Evolutionary conservation across 2,888 invertebrate genomes (phyloP).

Genomic region (Caenorhabditis sinica): DNA sequence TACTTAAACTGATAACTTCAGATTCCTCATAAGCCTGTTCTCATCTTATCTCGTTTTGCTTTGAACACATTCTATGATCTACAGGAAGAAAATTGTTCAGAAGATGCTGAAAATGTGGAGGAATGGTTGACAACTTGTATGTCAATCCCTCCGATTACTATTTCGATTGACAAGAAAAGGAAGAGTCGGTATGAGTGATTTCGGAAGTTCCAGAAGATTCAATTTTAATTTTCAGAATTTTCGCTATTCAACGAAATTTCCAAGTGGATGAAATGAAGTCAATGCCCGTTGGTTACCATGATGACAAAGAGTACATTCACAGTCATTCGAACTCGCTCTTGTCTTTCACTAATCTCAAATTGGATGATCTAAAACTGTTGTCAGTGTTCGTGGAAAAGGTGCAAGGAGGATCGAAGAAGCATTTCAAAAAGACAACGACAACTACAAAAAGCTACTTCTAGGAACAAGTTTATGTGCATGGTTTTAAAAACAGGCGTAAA

Average conservation of each 20-base stretch:
- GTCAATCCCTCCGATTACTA: conserved; percentile 35
- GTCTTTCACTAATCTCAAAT: conserved; percentile 40
- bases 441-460: conserved; percentile 9
- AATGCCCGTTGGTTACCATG: conserved; percentile 24
- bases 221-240: conserved; percentile 26
- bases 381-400: conserved; percentile 57
- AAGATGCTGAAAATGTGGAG: conserved; percentile 26
- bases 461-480: conserved; percentile 15
- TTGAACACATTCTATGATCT: conserved; percentile 48
- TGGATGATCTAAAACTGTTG: conserved; percentile 41
- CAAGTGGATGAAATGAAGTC: conserved; percentile 48
- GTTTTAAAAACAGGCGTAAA: conserved; percentile 18
- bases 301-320: conserved; percentile 53
- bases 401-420: conserved; percentile 11
- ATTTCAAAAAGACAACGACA: neutral
- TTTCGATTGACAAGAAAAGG: conserved; percentile 30
- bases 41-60: conserved; percentile 55
- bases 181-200: conserved; percentile 44
- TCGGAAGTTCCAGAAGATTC: too few species aligned
- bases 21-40: conserved; percentile 45
- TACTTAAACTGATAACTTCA: conserved; percentile 30
- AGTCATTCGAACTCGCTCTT: conserved; percentile 35
- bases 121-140: conserved; percentile 54
- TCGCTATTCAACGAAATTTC: conserved; percentile 54
- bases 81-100: conserved; percentile 34